Evolutionary conservation across 1,140 invertebrate genomes (phyloP).

Genomic region (Diachasmimorpha longicaudata): DNA sequence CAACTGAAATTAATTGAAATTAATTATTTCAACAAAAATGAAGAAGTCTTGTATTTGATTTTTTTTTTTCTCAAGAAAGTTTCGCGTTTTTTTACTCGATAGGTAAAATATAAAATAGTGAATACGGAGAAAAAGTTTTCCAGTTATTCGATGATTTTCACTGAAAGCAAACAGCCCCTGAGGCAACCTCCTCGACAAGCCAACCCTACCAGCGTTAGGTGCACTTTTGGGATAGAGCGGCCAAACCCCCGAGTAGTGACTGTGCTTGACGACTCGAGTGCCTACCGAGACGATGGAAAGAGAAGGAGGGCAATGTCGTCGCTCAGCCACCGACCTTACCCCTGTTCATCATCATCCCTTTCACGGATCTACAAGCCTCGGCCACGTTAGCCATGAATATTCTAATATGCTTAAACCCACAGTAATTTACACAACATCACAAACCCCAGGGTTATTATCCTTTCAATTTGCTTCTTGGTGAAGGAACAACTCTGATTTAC

Average conservation of each 20-base stretch:
- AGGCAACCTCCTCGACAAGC: not conserved
- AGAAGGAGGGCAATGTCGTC: slow-evolving; percentile 22
- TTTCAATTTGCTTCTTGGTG: not conserved
- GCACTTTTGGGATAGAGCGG: slow-evolving; percentile 47
- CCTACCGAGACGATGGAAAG: slow-evolving; percentile 43
- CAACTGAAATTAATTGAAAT: too few species aligned
- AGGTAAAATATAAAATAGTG: not conserved
- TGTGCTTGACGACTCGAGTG: slow-evolving; percentile 45
- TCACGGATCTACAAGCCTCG: slow-evolving; percentile 24
- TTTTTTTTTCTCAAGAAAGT: too few species aligned
- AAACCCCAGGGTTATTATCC: not conserved
- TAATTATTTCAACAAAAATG: too few species aligned
- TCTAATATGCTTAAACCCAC: slow-evolving; percentile 33
- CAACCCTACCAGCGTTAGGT: slow-evolving; percentile 31
- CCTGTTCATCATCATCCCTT: slow-evolving; percentile 27
- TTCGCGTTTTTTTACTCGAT: too few species aligned
- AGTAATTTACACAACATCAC: slow-evolving; percentile 22
- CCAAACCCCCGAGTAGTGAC: slow-evolving; percentile 35
- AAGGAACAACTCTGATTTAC: not conserved
- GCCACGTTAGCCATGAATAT: slow-evolving; percentile 37
- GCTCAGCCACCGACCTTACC: not conserved
- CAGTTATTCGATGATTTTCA: slow-evolving; percentile 1
- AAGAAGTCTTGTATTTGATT: too few species aligned
- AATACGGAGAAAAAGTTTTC: not conserved
- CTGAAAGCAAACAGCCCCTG: not conserved